Evolutionary conservation across 1,140 invertebrate species (phyloP).

Genomic region (Neodiprion lecontei): DNA sequence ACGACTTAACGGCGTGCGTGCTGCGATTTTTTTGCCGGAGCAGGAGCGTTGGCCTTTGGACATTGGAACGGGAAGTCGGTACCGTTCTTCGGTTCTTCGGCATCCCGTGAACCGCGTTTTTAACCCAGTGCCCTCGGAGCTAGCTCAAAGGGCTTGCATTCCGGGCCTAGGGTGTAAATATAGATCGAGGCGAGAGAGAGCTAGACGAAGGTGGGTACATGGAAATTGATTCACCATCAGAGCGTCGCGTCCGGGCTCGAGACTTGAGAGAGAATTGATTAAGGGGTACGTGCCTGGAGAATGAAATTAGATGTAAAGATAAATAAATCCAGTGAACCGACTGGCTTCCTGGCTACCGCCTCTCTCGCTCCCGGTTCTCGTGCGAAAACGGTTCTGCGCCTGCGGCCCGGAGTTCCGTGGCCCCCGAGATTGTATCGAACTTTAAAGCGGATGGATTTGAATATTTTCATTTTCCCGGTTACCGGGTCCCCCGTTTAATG

Average conservation of each 20-base stretch:
- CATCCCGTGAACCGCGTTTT: not conserved
- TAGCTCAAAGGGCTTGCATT: no score
- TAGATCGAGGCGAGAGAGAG: no score
- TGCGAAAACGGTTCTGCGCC: not conserved
- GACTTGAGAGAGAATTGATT: not conserved
- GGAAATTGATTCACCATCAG: conserved; percentile 4
- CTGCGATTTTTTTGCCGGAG: not conserved
- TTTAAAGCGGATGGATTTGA: not conserved
- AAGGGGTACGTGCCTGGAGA: not conserved
- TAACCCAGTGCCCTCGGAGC: not conserved
- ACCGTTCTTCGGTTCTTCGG: not conserved
- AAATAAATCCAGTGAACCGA: not conserved
- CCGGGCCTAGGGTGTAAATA: no score
- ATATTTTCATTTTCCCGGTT: not conserved
- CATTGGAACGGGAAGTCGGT: not conserved
- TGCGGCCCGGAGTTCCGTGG: not conserved
- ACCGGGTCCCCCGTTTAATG: not conserved
- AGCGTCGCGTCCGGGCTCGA: not conserved
- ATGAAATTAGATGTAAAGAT: conserved; percentile 3
- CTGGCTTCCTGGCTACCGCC: not conserved
- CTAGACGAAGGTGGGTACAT: no score
- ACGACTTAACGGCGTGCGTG: no score
- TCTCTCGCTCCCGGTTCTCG: not conserved
- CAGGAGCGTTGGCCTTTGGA: not conserved
- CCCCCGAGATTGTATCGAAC: not conserved